Base-by-base conservation (phyloP, 1,140 invertebrate genomes). In the Octopus bimaculoides region DNA sequence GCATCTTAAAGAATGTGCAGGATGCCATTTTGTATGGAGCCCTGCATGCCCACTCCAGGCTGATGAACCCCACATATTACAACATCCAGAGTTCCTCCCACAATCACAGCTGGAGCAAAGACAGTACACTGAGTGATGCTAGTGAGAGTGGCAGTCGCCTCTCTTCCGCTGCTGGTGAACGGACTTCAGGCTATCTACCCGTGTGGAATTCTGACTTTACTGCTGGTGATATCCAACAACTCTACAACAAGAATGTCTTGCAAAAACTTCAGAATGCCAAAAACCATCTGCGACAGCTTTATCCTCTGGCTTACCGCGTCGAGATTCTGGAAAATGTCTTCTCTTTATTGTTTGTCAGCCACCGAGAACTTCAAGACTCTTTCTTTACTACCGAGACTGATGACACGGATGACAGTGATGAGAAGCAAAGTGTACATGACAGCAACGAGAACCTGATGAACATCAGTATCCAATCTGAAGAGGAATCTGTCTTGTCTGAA, bases 261-360 rank as follows among this genome's bases (percentile, higher is more conserved):
- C 80, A 82, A 69, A 86, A 84, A 80, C 79, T 90, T 52, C 81
- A 83, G 17, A 75, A 82, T 75, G 82, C 83, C 7, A 85, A 85
- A 82, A 77, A 83, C 14, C 85, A 85, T 73, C 79, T 91, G 4
- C 79, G 82, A 20, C 83, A 86, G 78, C 82, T 91, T 20, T 87
- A 87, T 71, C 89, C 90, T 7, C 78, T 91, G 75, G 83, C 86
- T 20, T 90, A 87, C 79, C 81, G 90, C 12, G 82, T 91, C 5
- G 91, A 91, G 83, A 86, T 91, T 12, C 76, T 91, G 79, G 90
- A 91, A 83, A 88, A 91, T 86, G 85, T 91, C 7, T 91, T 90
- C 83, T 88, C 89, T 52, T 80, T 91, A 56, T 82, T 91, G 52
- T 91, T 91, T 86, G 79, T 89, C 8, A 89, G 84, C 56, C 83